A percentile compares a stretch with the other conserved stretches of the same genome.
Evolutionary conservation across 2,888 invertebrate species (phyloP).

Genomic region (Amblyjoppa proteus): DNA sequence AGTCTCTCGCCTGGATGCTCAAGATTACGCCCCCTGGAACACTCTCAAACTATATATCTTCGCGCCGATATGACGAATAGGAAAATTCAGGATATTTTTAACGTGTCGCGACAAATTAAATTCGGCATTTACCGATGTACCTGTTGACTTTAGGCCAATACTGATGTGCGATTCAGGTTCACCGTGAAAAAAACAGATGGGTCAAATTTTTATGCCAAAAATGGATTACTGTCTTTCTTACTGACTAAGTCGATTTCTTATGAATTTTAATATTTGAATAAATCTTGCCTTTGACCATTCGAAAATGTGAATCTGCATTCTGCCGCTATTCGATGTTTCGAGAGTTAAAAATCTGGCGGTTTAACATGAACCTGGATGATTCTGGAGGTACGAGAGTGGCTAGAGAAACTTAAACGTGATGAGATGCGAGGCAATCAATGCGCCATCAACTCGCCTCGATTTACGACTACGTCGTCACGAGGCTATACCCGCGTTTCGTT

Average conservation of each 20-base stretch:
- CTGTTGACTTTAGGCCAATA: background rate
- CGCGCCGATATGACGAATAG: conserved; percentile 8
- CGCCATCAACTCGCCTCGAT: conserved; percentile 83
- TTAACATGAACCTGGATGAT: conserved; percentile 21
- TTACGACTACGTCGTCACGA: conserved; percentile 83
- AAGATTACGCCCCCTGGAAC: conserved; percentile 12
- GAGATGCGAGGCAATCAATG: conserved; percentile 84
- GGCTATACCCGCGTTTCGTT: conserved; percentile 69
- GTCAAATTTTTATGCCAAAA: too few relatives aligned
- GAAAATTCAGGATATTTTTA: background rate
- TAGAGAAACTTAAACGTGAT: conserved; percentile 72
- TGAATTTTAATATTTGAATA: background rate
- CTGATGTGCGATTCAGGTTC: background rate
- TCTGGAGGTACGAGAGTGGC: background rate
- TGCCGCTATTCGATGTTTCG: background rate
- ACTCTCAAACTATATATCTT: conserved; percentile 9
- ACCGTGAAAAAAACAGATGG: background rate
- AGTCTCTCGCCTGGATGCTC: conserved; percentile 19
- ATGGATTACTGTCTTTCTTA: too few relatives aligned
- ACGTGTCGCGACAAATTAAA: background rate
- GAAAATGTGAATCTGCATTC: background rate
- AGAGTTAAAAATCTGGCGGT: background rate
- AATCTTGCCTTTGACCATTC: background rate
- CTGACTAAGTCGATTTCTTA: too few relatives aligned
- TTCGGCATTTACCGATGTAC: background rate